These are phyloP conservation scores for Odontamblyopus lacepedii DNA, from an alignment of 2,797 vertebrate genomes.

Conservation along the genomic window DNA sequence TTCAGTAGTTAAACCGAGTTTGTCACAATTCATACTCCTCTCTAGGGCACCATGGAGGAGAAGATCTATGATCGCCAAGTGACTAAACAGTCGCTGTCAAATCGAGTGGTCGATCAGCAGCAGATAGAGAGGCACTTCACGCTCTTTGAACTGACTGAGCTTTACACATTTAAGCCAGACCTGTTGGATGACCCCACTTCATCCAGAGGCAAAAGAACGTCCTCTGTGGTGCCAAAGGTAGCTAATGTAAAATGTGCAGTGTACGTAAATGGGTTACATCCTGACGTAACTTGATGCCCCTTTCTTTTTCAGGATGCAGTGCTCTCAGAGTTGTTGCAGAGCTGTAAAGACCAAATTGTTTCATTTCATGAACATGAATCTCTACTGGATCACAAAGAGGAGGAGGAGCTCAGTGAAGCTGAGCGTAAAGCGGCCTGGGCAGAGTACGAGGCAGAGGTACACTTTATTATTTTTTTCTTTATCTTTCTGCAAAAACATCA, in stretches of 20 bases:
- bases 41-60: conserved; percentile 97
- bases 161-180: conserved; percentile 94
- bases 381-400: conserved; percentile 93
- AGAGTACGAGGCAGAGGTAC: conserved; percentile 94
- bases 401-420: conserved; percentile 94
- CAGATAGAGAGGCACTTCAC: conserved; percentile 98
- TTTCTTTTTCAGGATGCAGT: conserved; percentile 81
- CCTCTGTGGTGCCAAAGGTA: conserved; percentile 85
- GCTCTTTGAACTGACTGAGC: conserved; percentile 90
- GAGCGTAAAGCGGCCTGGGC: conserved; percentile 94
- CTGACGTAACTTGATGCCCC: not conserved
- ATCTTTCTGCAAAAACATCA: not conserved
- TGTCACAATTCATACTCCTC: not conserved
- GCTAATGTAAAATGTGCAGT: not conserved
- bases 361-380: conserved; percentile 94
- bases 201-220: conserved; percentile 87
- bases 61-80: conserved; percentile 99
- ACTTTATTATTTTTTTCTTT: conserved; percentile 1
- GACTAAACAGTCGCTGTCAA: conserved; percentile 93
- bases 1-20: not conserved
- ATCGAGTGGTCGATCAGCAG: conserved; percentile 95
- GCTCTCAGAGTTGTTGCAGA: conserved; percentile 83
- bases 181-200: conserved; percentile 86
- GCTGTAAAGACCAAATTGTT: conserved; percentile 88
- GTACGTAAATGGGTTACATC: not conserved